Evolutionary conservation across 2,797 vertebrate species (phyloP), one percentile per base, ranked within the genome.

Genomic region (Epinephelus malabaricus): DNA sequence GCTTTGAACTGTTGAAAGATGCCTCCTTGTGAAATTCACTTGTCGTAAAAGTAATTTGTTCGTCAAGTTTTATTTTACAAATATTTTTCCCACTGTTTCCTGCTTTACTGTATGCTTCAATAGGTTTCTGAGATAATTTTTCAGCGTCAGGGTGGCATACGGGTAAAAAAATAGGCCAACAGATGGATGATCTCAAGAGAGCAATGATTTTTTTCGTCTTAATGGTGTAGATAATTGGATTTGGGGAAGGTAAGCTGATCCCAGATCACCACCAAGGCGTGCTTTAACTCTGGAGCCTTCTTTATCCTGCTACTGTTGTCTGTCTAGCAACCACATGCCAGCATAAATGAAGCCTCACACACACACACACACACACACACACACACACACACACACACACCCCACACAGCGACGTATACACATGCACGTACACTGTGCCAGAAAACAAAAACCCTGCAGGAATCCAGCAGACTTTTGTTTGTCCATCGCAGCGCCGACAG

Each of bases 271-370:
- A 83, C 73, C 59, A 51, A 73, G 89, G 82, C 49, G 40, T 68
- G 81, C 85, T 92, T 92, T 89, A 91, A 90, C 91, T 88, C 81
- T 71, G 89, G 91, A 94, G 93, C 91, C 91, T 82, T 81, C 86
- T 86, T 89, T 83, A 92, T 92, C 91, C 91, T 43, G 59, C 87
- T 86, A 83, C 90, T 89, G 87, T 85, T 86, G 89, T 87, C 86
- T 89, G 88, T 83, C 83, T 88, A 53, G 58, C 58, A 78, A 70
- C 62, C 91, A 88, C 83, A 92, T 87, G 85, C 75, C 81, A 77
- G 67, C 38, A 60, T 84, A 88, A 87, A 77, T 63, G 59, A 49
- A 81, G 65, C 65, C 49, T 13, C 27, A 58, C 56, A 40, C 71
- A 60, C 62, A 69, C 68, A 27, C 68, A 27, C 62, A 61, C 71